phyloP scores from a whole-genome alignment of 2,797 vertebrate species.

The Tangara arthus region DNA sequence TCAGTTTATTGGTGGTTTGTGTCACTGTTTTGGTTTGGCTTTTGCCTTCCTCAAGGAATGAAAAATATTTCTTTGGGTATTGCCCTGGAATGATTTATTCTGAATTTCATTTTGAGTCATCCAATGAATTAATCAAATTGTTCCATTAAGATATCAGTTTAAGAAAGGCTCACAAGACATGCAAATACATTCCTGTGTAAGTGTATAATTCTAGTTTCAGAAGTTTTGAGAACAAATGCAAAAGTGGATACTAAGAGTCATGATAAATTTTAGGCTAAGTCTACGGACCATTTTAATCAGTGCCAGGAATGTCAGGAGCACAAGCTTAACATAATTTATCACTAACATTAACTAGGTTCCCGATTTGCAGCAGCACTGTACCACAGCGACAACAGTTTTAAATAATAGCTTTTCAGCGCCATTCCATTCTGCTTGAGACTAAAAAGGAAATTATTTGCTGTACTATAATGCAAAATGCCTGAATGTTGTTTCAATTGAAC shows the following conservation, averaged over 20 bases:
- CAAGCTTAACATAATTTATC: not conserved
- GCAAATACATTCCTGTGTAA: not conserved
- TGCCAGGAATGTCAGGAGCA: not conserved
- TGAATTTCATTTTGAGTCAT: not conserved
- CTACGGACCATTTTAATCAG: not conserved
- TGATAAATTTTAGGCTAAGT: not conserved
- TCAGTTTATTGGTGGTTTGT: not conserved
- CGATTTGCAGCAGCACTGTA: not conserved
- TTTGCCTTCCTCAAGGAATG: not conserved
- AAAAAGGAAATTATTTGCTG: not conserved
- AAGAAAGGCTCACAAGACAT: not conserved
- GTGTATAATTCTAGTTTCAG: not conserved
- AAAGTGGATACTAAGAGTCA: not conserved
- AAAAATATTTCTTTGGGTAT: slow-evolving; percentile 11
- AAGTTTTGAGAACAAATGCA: not conserved
- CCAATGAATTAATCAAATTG: not conserved
- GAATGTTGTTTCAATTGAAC: not conserved
- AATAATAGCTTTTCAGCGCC: not conserved
- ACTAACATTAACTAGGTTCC: not conserved
- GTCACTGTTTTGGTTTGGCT: not conserved
- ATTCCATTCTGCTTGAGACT: not conserved
- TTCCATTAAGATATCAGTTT: not conserved
- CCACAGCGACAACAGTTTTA: not conserved
- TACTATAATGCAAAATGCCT: not conserved
- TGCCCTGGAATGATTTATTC: slow-evolving; percentile 7